Base-by-base conservation (phyloP, 2,888 invertebrate species). In the Dicycla oo region DNA sequence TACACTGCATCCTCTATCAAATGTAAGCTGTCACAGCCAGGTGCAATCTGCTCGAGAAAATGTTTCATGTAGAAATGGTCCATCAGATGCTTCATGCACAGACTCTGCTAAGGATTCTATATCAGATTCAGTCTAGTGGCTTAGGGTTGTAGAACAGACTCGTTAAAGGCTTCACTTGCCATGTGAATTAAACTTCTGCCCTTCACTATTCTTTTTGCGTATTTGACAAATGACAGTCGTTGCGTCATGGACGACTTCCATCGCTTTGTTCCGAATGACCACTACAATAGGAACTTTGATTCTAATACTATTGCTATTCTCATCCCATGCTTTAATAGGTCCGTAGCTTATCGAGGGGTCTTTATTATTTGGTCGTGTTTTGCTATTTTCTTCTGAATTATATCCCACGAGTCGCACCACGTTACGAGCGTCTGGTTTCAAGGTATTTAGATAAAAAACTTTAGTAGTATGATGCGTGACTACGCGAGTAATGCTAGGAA, bases 371-470 rank as follows among this genome's bases (percentile, higher is more conserved):
- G 82, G 85, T 73, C 20, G 23, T 23, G 23, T 78, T 70, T 75
- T 58, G 72, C 72, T 69, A 66, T 79, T 79, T 70, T 79, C 75
- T 86, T 80, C 64, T 69, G 60, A 82, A 73, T 79, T 69, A 78
- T 57, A 81, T 81, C 88, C 80, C 87, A 88, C 86, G 85, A 81
- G 68, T 79, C 73, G 74, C 70, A 69, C 67, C 10, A 72, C 74
- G 81, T 84, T 70, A 81, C 77, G 80, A 74, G 64, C 69, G 80
- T 84, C 77, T 83, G 80, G 69, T 85, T 84, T 87, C 89, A 90
- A 89, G 88, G 88, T 85, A 85, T 84, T 81, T 69, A 68, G 64
- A 83, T 83, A 88, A 88, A 87, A 88, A 89, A 88, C 69, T 81
- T 70, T 84, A 87, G 81, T 86, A 81, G 82, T 78, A 73, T 73